Evolutionary conservation across 2,797 vertebrate species (phyloP), one percentile per base, ranked within the genome.

Genomic region (Cirrhinus molitorella): DNA sequence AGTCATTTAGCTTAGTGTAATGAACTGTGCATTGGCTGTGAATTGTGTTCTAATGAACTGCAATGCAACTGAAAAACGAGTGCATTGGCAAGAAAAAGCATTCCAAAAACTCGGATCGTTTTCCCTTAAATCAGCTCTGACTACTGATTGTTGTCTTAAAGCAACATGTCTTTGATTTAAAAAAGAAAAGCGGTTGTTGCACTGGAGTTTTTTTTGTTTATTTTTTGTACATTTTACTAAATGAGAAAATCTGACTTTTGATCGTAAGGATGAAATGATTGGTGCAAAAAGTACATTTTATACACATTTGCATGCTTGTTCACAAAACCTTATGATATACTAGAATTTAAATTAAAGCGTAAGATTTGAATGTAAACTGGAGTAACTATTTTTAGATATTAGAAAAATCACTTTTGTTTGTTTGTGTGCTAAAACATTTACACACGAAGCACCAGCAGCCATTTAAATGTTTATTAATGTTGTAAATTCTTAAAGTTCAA

Each of bases 381-480:
- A 83, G 67, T 55, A 43, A 40, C 59, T 75, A 21, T 76, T 79
- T 86, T 70, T 43, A 68, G 25, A 49, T 74, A 28, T 80, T 21
- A n/a, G 0, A 43, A 9, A 34, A 61, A 9, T 34, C 1, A 11
- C 14, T 13, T 71, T 61, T 83, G 55, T 84, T 79, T 28, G 16
- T 73, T 80, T 45, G 34, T 77, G 73, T 34, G 79, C 71, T 75
- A 34, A 63, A 40, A 34, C 43, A 25, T 72, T 83, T 75, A 53
- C 77, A 83, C 53, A 40, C 75, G 51, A 85, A 76, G 63, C 88
- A 89, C 88, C 88, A 89, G 86, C 86, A 89, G 66, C 76, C 59
- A 81, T 83, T 37, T 65, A 83, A 67, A n/a, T 84, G 83, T 86
- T 76, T n/a, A 84, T 84, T 25, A 84, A 61, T 59, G 74, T 78